A percentile compares a stretch with the other conserved stretches of the same genome.
These are phyloP conservation scores for Thamnaconus septentrionalis DNA, from an alignment of 2,113 vertebrate genomes.

Conservation along the genomic window DNA sequence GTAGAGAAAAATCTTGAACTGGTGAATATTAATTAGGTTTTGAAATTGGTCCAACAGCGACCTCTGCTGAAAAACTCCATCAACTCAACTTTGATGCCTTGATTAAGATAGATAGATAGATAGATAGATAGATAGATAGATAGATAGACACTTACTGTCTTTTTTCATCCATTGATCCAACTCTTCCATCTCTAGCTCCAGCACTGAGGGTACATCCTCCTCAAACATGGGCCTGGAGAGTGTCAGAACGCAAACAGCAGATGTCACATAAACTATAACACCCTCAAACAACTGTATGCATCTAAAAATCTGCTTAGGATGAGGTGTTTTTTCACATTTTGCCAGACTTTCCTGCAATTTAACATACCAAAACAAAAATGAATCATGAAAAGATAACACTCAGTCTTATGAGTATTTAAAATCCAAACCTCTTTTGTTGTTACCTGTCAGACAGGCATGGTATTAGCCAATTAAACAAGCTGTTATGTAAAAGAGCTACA, in stretches of 20 bases:
- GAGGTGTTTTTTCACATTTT: background rate
- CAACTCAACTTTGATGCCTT: background rate
- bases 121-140: background rate
- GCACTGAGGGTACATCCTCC: constrained; percentile 94
- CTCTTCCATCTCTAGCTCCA: constrained; percentile 98
- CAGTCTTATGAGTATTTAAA: background rate
- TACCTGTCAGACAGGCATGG: no score
- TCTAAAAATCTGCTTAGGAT: no score
- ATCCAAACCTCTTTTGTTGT: no score
- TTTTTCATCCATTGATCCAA: constrained; percentile 94
- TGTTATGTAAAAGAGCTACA: no score
- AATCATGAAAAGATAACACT: no score
- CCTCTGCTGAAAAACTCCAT: constrained; percentile 52
- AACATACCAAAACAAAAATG: no score
- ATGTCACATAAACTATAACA: background rate
- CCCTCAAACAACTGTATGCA: no score
- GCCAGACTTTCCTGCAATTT: no score
- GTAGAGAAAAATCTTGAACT: no score
- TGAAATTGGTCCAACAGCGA: constrained; percentile 18
- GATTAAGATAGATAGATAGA: background rate
- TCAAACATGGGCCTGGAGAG: constrained; percentile 93
- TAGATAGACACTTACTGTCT: constrained; percentile 72
- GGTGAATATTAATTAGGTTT: background rate
- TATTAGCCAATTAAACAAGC: no score
- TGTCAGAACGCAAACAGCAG: background rate